Evolutionary conservation across 2,113 vertebrate species (phyloP), one percentile per base, ranked within the genome.

Genomic region (Irena cyanogastra): DNA sequence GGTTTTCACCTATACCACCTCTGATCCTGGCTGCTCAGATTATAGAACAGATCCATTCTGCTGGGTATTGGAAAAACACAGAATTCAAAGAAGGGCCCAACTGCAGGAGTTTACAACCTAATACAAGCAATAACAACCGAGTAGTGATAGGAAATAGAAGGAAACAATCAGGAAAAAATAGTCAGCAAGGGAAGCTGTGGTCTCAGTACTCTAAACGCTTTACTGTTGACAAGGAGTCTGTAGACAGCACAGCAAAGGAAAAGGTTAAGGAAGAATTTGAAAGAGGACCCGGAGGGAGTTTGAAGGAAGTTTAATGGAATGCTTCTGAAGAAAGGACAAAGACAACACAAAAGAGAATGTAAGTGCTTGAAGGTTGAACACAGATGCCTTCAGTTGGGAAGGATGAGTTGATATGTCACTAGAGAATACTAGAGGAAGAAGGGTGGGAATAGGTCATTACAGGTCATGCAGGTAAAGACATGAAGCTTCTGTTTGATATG

Each of bases 271-370:
- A 64, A 85, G 77, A 91, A 91, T 87, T 39, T 91, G 74, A 79
- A 91, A 94, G 84, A 87, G 61, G 44, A 94, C 69, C 81, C 7
- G 0, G 57, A 89, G 81, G 83, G 77, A 95, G 56, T 92, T 71
- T 93, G 53, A 76, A 61, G 61, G 53, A 96, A 81, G 80, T 92
- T 94, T 94, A 94, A 89, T 81, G 80, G 77, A 85, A 87, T 66
- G 37, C 80, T 91, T 94, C 89, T 84, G 56, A 94, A 45, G 41
- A 71, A 89, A 94, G 69, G 86, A 95, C 76, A 91, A 89, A 93
- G 83, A 69, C 45, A 89, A 80, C 26, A 91, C 65, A 79, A 93
- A 95, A 91, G 65, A 41, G 44, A 91, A 87, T 3, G 3, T 64
- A 91, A 89, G 49, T 64, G 69, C 83, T 87, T 89, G 69, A 97